Percentiles rank a stretch among this genome's conserved stretches.
These are phyloP conservation scores for Galerucella calmariensis DNA, from an alignment of 2,888 invertebrate species.

Conservation along the genomic window DNA sequence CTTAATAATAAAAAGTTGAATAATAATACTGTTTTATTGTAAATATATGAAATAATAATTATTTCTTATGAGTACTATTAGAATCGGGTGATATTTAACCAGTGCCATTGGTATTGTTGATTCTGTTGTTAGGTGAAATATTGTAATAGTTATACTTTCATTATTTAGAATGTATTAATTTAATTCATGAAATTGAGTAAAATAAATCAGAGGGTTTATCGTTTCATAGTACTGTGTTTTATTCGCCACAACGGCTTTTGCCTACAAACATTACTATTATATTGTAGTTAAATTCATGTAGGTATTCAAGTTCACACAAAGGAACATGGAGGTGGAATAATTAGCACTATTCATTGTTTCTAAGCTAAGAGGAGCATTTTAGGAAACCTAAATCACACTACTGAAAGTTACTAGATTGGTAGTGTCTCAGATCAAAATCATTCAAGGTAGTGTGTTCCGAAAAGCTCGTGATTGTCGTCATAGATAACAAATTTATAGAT, in stretches of 20 bases:
- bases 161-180: slow-evolving; percentile 63
- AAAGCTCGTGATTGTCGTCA: too few relatives aligned
- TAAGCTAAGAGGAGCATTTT: too few relatives aligned
- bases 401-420: too few relatives aligned
- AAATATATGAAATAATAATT: slow-evolving; percentile 60
- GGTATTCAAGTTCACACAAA: too few relatives aligned
- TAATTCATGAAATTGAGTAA: slow-evolving; percentile 64
- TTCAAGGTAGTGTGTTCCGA: too few relatives aligned
- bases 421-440: too few relatives aligned
- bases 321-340: too few relatives aligned
- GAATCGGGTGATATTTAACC: slow-evolving; percentile 68
- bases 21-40: slow-evolving; percentile 49
- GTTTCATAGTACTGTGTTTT: slow-evolving; percentile 41
- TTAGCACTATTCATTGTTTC: too few relatives aligned
- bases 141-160: slow-evolving; percentile 63
- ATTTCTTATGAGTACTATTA: slow-evolving; percentile 65
- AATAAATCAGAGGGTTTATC: slow-evolving; percentile 67
- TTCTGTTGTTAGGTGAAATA: slow-evolving; percentile 64
- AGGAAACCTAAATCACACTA: too few relatives aligned
- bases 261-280: too few relatives aligned
- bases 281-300: too few relatives aligned
- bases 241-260: not conserved
- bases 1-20: slow-evolving; percentile 49
- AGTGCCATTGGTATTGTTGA: slow-evolving; percentile 67
- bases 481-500: too few relatives aligned